A percentile compares a stretch with the other conserved stretches of the same genome.
These are phyloP conservation scores for Oikopleura vanhoeffeni DNA, from an alignment of 23 tunicate species.

Conservation along the genomic window DNA sequence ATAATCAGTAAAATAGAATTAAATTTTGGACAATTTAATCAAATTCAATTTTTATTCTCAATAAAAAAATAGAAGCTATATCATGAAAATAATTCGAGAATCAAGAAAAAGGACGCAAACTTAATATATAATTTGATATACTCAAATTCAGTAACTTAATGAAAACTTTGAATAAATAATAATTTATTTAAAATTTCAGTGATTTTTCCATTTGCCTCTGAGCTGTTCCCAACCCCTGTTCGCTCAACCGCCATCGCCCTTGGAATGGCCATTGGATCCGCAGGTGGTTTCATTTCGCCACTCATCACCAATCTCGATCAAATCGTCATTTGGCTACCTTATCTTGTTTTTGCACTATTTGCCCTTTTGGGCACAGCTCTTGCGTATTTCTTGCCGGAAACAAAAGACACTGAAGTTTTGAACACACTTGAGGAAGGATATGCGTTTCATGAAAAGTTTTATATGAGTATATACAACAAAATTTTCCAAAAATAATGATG, in stretches of 20 bases:
- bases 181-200: too few relatives aligned
- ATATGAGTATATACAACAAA: too few relatives aligned
- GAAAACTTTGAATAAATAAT: too few relatives aligned
- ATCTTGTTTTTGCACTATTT: neutral
- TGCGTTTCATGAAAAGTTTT: neutral
- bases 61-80: too few relatives aligned
- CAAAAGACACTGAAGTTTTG: neutral
- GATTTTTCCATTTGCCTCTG: neutral
- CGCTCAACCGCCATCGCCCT: neutral
- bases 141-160: too few relatives aligned
- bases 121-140: too few relatives aligned
- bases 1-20: too few relatives aligned
- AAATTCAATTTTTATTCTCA: too few relatives aligned
- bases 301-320: neutral
- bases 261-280: neutral
- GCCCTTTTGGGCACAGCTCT: neutral
- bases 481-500: too few relatives aligned
- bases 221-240: neutral
- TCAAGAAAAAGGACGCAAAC: too few relatives aligned
- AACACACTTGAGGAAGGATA: neutral
- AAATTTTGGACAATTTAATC: too few relatives aligned
- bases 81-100: too few relatives aligned
- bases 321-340: neutral
- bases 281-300: neutral
- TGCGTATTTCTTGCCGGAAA: neutral